phyloP scores from a whole-genome alignment of 2,113 vertebrate species.

The Aythya baeri region DNA sequence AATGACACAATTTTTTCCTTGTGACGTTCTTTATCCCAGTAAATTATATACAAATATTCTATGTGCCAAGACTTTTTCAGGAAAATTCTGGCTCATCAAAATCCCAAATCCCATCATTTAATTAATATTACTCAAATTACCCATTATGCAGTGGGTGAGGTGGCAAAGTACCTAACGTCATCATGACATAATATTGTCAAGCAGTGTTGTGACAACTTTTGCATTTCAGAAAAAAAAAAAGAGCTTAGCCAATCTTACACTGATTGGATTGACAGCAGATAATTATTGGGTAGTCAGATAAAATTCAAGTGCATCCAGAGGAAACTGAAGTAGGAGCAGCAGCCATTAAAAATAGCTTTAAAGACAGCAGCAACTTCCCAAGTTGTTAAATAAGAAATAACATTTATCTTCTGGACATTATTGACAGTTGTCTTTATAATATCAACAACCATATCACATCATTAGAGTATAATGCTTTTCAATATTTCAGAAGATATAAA shows the following conservation, averaged over 20 bases:
- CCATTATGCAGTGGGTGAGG: slow-evolving; percentile 42
- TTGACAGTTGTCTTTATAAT: slow-evolving; percentile 32
- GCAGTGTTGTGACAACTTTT: slow-evolving; percentile 38
- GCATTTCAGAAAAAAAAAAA: slow-evolving; percentile 47
- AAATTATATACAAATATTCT: slow-evolving; percentile 22
- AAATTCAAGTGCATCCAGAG: slow-evolving; percentile 46
- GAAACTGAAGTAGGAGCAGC: slow-evolving; percentile 4
- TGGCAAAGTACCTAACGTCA: slow-evolving; percentile 59
- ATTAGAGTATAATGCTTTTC: slow-evolving; percentile 4
- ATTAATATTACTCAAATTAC: slow-evolving; percentile 52
- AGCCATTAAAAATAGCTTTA: slow-evolving; percentile 57
- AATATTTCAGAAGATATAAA: slow-evolving; percentile 54
- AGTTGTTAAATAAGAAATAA: slow-evolving; percentile 53
- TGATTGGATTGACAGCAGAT: slow-evolving; percentile 58
- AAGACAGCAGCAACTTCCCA: slow-evolving; percentile 33
- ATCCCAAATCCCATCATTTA: slow-evolving; percentile 15
- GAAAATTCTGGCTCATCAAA: slow-evolving; percentile 39
- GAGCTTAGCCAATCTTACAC: slow-evolving; percentile 32
- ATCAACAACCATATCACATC: slow-evolving; percentile 42
- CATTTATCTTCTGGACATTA: slow-evolving; percentile 22
- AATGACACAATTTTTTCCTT: slow-evolving; percentile 28
- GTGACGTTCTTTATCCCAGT: slow-evolving; percentile 11
- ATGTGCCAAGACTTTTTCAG: not conserved
- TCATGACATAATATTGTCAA: slow-evolving; percentile 64
- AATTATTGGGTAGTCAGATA: slow-evolving; percentile 62